These are phyloP conservation scores for Chalcis sispes DNA, from an alignment of 2,888 invertebrate genomes.

Conservation along the genomic window DNA sequence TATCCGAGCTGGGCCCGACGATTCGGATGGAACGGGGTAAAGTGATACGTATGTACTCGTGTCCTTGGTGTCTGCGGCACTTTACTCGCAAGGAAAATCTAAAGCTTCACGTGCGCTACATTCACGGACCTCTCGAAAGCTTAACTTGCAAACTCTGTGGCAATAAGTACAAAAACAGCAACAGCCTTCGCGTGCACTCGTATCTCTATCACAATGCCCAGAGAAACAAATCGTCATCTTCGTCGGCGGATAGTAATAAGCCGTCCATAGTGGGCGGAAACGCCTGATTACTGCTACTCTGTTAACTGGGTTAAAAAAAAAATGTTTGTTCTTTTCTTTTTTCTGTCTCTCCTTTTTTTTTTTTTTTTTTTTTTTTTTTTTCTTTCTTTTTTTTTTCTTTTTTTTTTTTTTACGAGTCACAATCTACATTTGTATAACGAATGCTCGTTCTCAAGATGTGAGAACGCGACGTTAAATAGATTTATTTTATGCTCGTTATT, in stretches of 20 bases:
- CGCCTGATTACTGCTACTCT: conserved; percentile 45
- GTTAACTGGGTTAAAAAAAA: conserved; percentile 24
- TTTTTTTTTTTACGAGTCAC: conserved; percentile 19
- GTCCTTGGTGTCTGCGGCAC: conserved; percentile 74
- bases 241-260: conserved; percentile 32
- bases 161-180: conserved; percentile 77
- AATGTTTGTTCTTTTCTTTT: neutral
- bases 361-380: conserved; percentile 11
- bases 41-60: conserved; percentile 73
- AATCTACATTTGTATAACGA: conserved; percentile 17
- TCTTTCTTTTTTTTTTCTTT: neutral
- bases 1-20: conserved; percentile 73
- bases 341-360: neutral
- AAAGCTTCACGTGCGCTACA: conserved; percentile 84
- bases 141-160: conserved; percentile 84
- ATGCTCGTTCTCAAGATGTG: conserved; percentile 15
- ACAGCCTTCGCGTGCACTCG: conserved; percentile 74
- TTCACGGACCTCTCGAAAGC: conserved; percentile 83
- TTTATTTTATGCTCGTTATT: conserved; percentile 35
- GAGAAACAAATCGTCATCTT: conserved; percentile 65
- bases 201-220: conserved; percentile 74
- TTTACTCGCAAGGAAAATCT: conserved; percentile 78
- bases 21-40: conserved; percentile 72
- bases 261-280: conserved; percentile 51
- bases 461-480: conserved; percentile 40